Base-by-base conservation (phyloP, 2,888 invertebrate genomes). In the Ectemnius lituratus region DNA sequence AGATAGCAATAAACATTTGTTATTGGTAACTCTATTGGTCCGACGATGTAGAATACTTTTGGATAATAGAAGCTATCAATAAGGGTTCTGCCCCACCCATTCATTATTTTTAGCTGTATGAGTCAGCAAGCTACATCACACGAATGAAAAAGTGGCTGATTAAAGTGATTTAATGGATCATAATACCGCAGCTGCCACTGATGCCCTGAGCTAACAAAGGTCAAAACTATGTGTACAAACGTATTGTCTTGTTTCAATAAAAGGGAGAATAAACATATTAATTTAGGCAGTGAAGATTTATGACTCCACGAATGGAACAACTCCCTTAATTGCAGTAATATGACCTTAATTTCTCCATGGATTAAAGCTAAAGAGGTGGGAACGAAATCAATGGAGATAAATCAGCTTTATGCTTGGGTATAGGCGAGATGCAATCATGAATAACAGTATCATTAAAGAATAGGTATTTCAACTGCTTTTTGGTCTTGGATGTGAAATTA, bases 361-460 rank as follows among this genome's bases (percentile, higher is more conserved):
- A 69, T 67, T 67, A 73, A 56, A 47, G 57, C 16, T 37, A 16
- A 28, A 49, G 66, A 62, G 59, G 73, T 62, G 52, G 60, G 66
- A 75, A 67, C 14, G n/a, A 62, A 69, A 27, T 56, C 62, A 23
- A 67, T 57, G 5, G 37, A 28, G 57, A 61, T 67, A 20, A 67
- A 62, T 56, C 14, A 23, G 37, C 37, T 11, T 37, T 37, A 23
- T 23, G 23, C 2, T 23, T 23, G 23, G 37, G 8, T 37, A 37
- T 11, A 6, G 37, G 37, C 11, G 5, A 37, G 37, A 62, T 60
- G 45, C 28, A n/a, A 57, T 20, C 27, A 60, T 11, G 59, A 52
- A 27, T 58, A 63, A 60, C 47, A 37, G 20, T 62, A 2, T 2
- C 16, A 23, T n/a, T 37, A 62, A 20, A 4, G 58, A 4, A n/a